Conservation (phyloP, 2,888 invertebrate genomes). For the Barypeithes pellucidus region DNA sequence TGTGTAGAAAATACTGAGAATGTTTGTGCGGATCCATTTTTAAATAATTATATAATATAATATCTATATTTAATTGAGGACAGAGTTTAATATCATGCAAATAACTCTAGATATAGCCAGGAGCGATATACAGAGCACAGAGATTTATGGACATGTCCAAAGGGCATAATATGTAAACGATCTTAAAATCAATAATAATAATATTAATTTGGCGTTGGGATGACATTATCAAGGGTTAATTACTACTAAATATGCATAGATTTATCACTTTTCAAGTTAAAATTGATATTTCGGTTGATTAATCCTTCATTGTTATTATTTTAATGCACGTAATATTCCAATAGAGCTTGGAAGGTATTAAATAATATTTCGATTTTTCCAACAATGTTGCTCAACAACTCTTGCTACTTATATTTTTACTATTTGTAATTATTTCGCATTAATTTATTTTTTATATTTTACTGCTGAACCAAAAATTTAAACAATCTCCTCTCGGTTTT, state of each 20-base stretch:
- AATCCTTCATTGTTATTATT: slow-evolving; percentile 1
- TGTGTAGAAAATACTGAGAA: no score
- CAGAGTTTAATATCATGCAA: slow-evolving; percentile 40
- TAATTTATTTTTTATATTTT: no score
- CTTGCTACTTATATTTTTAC: no score
- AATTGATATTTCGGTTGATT: slow-evolving; percentile 22
- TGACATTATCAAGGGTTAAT: slow-evolving; percentile 32
- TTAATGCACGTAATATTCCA: neutral
- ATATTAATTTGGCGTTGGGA: slow-evolving; percentile 35
- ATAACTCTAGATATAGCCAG: slow-evolving; percentile 26
- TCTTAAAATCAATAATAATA: slow-evolving; percentile 44
- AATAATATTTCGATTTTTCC: no score
- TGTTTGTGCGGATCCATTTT: no score
- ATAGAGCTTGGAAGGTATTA: neutral
- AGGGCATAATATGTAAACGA: slow-evolving; percentile 46
- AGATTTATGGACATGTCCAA: slow-evolving; percentile 42
- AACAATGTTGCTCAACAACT: no score
- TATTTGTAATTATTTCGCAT: no score
- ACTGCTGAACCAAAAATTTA: no score
- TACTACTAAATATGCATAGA: slow-evolving; percentile 30
- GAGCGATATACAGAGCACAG: slow-evolving; percentile 32
- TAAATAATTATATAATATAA: no score
- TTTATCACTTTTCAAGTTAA: slow-evolving; percentile 27
- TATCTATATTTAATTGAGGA: slow-evolving; percentile 1
- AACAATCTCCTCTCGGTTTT: no score